Evolutionary conservation across 2,113 vertebrate species (phyloP).

Genomic region (Dasyurus viverrinus): DNA sequence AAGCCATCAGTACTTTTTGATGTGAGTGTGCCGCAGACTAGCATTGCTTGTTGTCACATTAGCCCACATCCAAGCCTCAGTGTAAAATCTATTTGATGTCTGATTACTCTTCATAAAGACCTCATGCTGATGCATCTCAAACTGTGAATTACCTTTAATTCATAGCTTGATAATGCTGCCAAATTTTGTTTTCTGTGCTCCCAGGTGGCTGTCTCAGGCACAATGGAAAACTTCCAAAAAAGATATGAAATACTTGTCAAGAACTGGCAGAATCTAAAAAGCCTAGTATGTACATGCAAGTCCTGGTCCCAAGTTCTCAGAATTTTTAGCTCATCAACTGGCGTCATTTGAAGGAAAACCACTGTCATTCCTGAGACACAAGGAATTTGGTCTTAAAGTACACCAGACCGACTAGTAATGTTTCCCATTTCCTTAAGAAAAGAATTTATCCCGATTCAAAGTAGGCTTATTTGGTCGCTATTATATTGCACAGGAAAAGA

Average conservation of each 20-base stretch:
- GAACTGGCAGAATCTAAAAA: slow-evolving; percentile 68
- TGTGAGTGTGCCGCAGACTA: slow-evolving; percentile 73
- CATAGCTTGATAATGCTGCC: slow-evolving; percentile 81
- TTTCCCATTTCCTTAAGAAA: slow-evolving; percentile 45
- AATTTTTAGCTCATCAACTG: slow-evolving; percentile 47
- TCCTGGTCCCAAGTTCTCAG: slow-evolving; percentile 61
- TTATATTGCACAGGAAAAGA: background rate
- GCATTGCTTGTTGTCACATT: slow-evolving; percentile 82
- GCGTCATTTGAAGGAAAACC: slow-evolving; percentile 41
- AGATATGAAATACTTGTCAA: slow-evolving; percentile 78
- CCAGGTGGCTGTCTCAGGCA: slow-evolving; percentile 83
- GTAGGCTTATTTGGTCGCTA: slow-evolving; percentile 21
- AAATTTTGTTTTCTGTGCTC: slow-evolving; percentile 81
- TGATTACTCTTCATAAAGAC: slow-evolving; percentile 84
- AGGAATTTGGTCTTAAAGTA: background rate
- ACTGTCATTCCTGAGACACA: background rate
- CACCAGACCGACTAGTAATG: slow-evolving; percentile 30
- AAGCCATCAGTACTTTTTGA: slow-evolving; percentile 70
- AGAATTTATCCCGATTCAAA: slow-evolving; percentile 51
- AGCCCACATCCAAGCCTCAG: slow-evolving; percentile 79
- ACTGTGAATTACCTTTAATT: slow-evolving; percentile 87
- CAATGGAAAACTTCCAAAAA: slow-evolving; percentile 79
- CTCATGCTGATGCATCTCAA: slow-evolving; percentile 83
- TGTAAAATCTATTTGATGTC: slow-evolving; percentile 83
- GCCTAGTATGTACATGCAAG: slow-evolving; percentile 56